Evolutionary conservation across 2,113 vertebrate genomes (phyloP).

Genomic region (Pseudolaguvia tuberculata): DNA sequence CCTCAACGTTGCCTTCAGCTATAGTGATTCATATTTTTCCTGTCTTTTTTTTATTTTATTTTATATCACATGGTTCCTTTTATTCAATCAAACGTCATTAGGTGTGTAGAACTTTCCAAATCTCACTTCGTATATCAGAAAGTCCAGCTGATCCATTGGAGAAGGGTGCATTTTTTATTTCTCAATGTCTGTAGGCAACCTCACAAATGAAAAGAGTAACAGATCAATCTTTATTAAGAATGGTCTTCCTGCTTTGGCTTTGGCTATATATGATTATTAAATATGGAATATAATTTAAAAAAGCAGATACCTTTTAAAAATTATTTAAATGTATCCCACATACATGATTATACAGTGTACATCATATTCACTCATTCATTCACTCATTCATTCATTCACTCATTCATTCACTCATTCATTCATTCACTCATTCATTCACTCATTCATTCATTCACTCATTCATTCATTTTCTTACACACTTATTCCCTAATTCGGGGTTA

Average conservation of each 20-base stretch:
- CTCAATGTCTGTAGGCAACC: slow-evolving; percentile 3
- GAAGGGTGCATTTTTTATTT: slow-evolving; percentile 21
- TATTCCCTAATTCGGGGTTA: no score
- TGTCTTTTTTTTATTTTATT: slow-evolving; percentile 18
- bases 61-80: slow-evolving; percentile 14
- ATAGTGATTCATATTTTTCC: neutral
- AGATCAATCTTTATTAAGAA: slow-evolving; percentile 22
- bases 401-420: no score
- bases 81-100: slow-evolving; percentile 45
- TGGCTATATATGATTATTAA: neutral
- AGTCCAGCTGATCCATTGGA: neutral
- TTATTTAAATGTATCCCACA: no score
- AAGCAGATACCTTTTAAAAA: neutral
- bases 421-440: no score
- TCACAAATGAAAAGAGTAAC: slow-evolving; percentile 1
- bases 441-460: no score
- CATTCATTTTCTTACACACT: no score
- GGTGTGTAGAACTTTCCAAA: slow-evolving; percentile 7
- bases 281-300: neutral
- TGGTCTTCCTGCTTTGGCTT: neutral
- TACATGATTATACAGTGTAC: no score
- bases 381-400: no score
- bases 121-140: slow-evolving; percentile 7
- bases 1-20: slow-evolving; percentile 35
- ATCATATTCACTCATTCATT: no score